These are phyloP conservation scores for Microcebus jonahi DNA, from an alignment of 2,113 vertebrate species.

Conservation along the genomic window DNA sequence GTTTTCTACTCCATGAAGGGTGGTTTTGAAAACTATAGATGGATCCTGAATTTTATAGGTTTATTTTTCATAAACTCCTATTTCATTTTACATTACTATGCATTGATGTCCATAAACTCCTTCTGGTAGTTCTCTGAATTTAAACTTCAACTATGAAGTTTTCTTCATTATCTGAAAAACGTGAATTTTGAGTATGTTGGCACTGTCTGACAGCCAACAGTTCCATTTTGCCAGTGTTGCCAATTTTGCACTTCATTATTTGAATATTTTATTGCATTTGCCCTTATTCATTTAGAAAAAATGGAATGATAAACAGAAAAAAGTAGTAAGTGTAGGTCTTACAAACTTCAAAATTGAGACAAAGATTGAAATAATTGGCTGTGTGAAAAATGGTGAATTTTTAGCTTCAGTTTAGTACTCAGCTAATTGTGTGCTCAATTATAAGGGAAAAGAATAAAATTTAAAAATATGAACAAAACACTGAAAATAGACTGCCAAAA, in stretches of 20 bases:
- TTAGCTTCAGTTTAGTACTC: background rate
- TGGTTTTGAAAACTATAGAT: background rate
- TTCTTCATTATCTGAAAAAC: background rate
- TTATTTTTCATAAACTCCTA: background rate
- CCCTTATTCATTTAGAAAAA: slow-evolving; percentile 47
- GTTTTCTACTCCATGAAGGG: background rate
- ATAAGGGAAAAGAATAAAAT: slow-evolving; percentile 47
- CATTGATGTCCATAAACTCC: background rate
- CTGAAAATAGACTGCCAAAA: background rate
- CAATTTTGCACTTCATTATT: slow-evolving; percentile 15
- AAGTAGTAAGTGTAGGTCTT: slow-evolving; percentile 15
- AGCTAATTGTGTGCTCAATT: slow-evolving; percentile 52
- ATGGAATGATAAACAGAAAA: slow-evolving; percentile 37
- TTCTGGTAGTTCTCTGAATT: background rate
- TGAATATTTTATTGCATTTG: slow-evolving; percentile 59
- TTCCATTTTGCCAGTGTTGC: slow-evolving; percentile 15
- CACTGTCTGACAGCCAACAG: background rate
- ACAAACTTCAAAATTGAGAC: slow-evolving; percentile 43
- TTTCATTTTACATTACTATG: background rate
- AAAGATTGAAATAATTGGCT: slow-evolving; percentile 68
- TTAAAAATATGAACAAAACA: slow-evolving; percentile 35
- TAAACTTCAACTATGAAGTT: background rate
- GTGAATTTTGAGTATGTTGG: background rate
- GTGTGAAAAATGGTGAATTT: slow-evolving; percentile 39
- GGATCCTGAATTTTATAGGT: background rate